Base-by-base conservation (phyloP, 2,888 invertebrate species). In the Drosophila parthenogenetica region DNA sequence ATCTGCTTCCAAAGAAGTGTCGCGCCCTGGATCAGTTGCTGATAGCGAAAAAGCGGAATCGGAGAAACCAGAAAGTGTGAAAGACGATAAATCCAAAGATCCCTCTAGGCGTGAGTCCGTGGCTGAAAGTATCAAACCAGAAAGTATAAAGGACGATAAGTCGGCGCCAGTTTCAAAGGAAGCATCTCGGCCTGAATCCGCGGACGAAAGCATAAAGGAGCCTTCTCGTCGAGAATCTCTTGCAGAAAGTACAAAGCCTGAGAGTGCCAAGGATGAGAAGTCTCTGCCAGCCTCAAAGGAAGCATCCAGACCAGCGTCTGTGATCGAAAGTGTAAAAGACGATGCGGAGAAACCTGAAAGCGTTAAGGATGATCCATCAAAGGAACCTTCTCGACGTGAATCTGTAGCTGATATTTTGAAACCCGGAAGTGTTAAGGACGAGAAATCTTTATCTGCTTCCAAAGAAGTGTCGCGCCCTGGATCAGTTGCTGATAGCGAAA, bases 371-470 rank as follows among this genome's bases (percentile, higher is more conserved):
- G 73, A 60, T 13, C 14, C 54, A 25, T 73, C 68, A 0, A 77
- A 77, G 32, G 75, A 75, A 14, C 10, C 43, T 11, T 89, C 92
- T 0, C 90, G 91, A 35, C 90, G 90, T 0, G 70, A 79, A 5
- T 72, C 80, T 2, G 25, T 62, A 0, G 69, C 60, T 11, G 62
- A 53, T 2, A 29, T 10, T 51, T 0, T 16, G 2, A 25, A 39
- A 0, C 5, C 39, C 0, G 40, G 25, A 0, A 25, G 25, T 17
- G 1, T 1, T 0, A 40, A 53, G 40, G 53, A 53, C 13, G 53
- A 53, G 1, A 53, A 53, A 13, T 25, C 40, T 8, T 0, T 5
- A 2, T 29, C 40, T 0, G 29, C n/a, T 2, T 54, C 51, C 0
- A 53, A 53, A 7, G 51, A 53, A 40, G 16, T 8, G 1, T 53